Evolutionary conservation across 2,888 invertebrate genomes (phyloP).

Genomic region (Sturmia bella): DNA sequence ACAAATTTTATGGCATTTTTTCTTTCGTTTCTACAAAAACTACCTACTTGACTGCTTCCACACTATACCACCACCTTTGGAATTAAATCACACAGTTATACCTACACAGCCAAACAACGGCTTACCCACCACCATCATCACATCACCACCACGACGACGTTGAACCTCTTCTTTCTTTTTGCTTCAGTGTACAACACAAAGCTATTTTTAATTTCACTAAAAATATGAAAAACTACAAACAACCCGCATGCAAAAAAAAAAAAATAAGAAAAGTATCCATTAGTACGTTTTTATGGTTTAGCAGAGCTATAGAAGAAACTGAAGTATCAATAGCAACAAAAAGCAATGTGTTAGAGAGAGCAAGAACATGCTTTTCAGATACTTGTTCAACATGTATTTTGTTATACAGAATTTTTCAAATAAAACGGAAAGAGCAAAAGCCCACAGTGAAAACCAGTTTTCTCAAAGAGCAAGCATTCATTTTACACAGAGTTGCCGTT

Average conservation of each 20-base stretch:
- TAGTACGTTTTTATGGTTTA: constrained; percentile 13
- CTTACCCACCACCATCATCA: constrained; percentile 40
- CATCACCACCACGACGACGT: constrained; percentile 44
- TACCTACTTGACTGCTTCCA: constrained; percentile 59
- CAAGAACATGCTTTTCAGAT: background rate
- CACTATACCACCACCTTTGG: constrained; percentile 43
- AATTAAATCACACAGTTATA: background rate
- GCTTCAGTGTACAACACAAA: constrained; percentile 16
- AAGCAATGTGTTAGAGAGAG: constrained; percentile 36
- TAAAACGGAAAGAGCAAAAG: constrained; percentile 45
- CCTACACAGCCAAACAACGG: background rate
- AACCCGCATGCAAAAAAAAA: constrained; percentile 40
- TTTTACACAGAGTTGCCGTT: constrained; percentile 67
- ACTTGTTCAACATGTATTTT: constrained; percentile 35
- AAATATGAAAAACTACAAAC: constrained; percentile 56
- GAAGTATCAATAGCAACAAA: background rate
- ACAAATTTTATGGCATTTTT: constrained; percentile 60
- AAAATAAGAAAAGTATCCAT: constrained; percentile 30
- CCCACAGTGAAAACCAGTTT: constrained; percentile 65
- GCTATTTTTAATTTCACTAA: constrained; percentile 50
- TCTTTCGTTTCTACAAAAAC: constrained; percentile 68
- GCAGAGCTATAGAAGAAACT: constrained; percentile 33
- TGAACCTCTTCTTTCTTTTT: constrained; percentile 25
- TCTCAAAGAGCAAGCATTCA: constrained; percentile 24
- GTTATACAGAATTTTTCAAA: constrained; percentile 61